A percentile compares a stretch with the other conserved stretches of the same genome.
Conservation (phyloP, 1,140 invertebrate genomes). For the Tribolium castaneum region DNA sequence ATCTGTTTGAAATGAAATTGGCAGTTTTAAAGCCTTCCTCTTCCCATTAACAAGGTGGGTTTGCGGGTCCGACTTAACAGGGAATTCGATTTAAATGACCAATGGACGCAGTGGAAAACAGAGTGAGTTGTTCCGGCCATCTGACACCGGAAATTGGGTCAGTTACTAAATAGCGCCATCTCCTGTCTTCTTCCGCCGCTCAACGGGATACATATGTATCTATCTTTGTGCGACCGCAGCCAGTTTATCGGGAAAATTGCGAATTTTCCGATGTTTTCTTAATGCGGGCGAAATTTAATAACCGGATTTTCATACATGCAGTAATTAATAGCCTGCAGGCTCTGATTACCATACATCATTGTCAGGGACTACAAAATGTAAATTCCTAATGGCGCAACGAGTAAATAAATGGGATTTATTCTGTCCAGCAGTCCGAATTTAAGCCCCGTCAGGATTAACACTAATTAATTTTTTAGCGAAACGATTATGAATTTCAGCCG, state of each 20-base stretch:
- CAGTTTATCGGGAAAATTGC: not conserved
- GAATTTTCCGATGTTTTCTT: not conserved
- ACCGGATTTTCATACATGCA: not conserved
- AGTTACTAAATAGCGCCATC: constrained; percentile 56
- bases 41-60: constrained; percentile 27
- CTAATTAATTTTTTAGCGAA: constrained; percentile 23
- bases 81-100: constrained; percentile 51
- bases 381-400: constrained; percentile 14
- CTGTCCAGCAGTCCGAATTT: constrained; percentile 2
- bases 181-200: constrained; percentile 52
- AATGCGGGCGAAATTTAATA: not conserved
- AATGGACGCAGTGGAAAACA: constrained; percentile 54
- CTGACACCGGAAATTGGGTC: constrained; percentile 58
- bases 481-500: not conserved
- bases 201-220: constrained; percentile 45
- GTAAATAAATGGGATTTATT: constrained; percentile 29
- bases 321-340: constrained; percentile 20
- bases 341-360: constrained; percentile 25
- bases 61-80: constrained; percentile 25
- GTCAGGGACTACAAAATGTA: constrained; percentile 26
- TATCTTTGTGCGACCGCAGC: constrained; percentile 35
- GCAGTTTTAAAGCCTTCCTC: constrained; percentile 24
- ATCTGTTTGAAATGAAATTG: constrained; percentile 25
- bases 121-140: constrained; percentile 56
- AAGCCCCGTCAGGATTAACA: not conserved